These are phyloP conservation scores for Euzetes globulus DNA, from an alignment of 2,888 invertebrate genomes.

Conservation along the genomic window DNA sequence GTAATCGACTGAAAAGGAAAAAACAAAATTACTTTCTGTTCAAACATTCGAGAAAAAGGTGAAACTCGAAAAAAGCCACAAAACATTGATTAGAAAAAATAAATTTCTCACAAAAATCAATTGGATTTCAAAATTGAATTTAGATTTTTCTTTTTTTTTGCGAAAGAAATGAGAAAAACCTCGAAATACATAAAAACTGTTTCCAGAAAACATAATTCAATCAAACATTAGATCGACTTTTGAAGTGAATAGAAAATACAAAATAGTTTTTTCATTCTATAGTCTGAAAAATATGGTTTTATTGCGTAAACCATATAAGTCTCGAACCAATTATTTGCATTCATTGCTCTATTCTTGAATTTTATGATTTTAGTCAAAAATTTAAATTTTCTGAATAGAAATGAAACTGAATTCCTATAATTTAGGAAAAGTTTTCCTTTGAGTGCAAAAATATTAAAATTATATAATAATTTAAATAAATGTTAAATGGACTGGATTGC, in stretches of 20 bases:
- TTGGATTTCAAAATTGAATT: no score
- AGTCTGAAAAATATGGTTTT: not conserved
- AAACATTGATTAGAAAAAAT: no score
- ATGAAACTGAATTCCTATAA: not conserved
- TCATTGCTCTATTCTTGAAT: not conserved
- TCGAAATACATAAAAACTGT: no score
- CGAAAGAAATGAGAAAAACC: no score
- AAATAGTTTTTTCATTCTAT: not conserved
- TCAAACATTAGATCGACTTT: not conserved
- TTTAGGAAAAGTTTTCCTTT: not conserved
- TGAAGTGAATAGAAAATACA: not conserved
- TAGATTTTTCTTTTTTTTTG: no score
- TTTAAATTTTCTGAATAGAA: not conserved
- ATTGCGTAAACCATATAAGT: conserved; percentile 7
- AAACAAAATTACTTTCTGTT: not conserved
- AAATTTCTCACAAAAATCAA: no score
- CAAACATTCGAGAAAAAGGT: not conserved
- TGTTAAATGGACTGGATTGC: not conserved
- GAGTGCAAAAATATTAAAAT: not conserved
- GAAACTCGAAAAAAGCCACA: no score
- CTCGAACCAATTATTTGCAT: not conserved
- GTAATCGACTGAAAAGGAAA: not conserved
- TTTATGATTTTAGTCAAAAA: not conserved
- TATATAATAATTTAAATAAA: not conserved
- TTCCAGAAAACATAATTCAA: no score